Evolutionary conservation across 2,113 vertebrate species (phyloP).

Genomic region (Elanoides forficatus): DNA sequence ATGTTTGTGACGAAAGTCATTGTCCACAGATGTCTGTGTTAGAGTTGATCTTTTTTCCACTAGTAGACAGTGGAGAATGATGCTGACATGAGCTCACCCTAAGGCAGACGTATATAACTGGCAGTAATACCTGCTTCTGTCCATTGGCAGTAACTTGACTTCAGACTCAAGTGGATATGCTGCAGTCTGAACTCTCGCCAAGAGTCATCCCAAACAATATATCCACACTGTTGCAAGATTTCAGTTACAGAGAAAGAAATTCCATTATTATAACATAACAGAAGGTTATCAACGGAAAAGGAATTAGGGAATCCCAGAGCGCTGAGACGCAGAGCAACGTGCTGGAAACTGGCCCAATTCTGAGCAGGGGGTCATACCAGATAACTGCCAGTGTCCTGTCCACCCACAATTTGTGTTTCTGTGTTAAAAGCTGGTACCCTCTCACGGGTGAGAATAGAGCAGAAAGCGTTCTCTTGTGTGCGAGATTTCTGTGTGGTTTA

Average conservation of each 20-base stretch:
- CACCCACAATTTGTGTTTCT: not conserved
- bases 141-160: not conserved
- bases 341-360: not conserved
- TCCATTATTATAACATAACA: not conserved
- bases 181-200: not conserved
- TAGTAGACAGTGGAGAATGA: not conserved
- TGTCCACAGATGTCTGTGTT: not conserved
- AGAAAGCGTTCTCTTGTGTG: not conserved
- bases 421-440: not conserved
- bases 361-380: not conserved
- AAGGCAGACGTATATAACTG: not conserved
- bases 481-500: not conserved
- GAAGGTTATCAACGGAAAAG: not conserved
- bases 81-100: not conserved
- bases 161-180: not conserved
- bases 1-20: not conserved
- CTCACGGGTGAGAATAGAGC: not conserved
- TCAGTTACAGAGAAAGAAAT: not conserved
- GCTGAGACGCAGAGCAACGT: not conserved
- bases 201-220: not conserved
- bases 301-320: not conserved
- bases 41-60: not conserved
- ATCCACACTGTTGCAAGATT: not conserved
- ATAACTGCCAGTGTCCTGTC: not conserved
- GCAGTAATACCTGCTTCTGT: not conserved